These are phyloP conservation scores for Lasioglossum oenotherae DNA, from an alignment of 2,888 invertebrate genomes.

Conservation along the genomic window DNA sequence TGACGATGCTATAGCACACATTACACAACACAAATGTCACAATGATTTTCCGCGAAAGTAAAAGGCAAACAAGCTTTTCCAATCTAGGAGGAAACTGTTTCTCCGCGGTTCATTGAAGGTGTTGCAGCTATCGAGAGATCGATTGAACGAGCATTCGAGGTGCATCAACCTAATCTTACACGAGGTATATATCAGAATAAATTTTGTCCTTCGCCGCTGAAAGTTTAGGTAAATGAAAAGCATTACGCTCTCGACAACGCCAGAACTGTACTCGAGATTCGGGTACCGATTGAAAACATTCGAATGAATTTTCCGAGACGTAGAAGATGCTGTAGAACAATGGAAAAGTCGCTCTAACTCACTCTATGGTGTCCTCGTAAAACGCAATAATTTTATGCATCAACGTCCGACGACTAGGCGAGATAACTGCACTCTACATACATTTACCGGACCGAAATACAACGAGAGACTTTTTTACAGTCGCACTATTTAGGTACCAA, in stretches of 20 bases:
- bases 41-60: background rate
- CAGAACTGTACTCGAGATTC: background rate
- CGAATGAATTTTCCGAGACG: background rate
- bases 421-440: background rate
- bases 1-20: background rate
- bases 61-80: background rate
- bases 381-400: background rate
- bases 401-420: background rate
- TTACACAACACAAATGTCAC: constrained; percentile 1
- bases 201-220: background rate
- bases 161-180: constrained; percentile 4
- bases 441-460: constrained; percentile 4
- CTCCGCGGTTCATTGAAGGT: too few species aligned
- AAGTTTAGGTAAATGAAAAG: background rate
- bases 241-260: background rate
- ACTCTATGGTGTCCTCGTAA: background rate
- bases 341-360: background rate
- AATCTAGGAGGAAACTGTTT: background rate
- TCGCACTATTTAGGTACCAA: background rate
- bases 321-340: background rate
- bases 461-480: background rate
- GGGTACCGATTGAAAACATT: background rate
- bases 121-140: background rate
- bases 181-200: constrained; percentile 1
- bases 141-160: background rate